A percentile compares a stretch with the other conserved stretches of the same genome.
Conservation (phyloP, 2,797 vertebrate species). For the Aeoliscus strigatus region DNA sequence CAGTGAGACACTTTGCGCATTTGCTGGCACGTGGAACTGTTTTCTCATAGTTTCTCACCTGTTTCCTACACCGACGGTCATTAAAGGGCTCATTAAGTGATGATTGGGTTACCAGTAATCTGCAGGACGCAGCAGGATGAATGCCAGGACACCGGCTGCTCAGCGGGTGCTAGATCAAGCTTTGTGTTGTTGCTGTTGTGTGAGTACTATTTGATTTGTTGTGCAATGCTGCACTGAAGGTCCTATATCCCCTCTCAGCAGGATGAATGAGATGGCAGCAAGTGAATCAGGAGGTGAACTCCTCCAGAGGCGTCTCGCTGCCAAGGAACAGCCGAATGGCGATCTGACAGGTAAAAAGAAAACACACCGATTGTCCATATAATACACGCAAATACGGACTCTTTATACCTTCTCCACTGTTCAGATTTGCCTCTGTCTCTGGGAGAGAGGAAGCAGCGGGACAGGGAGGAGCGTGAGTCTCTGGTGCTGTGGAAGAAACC, state of each 20-base stretch:
- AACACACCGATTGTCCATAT: neutral
- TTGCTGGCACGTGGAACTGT: conserved; percentile 8
- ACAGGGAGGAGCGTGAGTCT: conserved; percentile 75
- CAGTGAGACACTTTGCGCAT: conserved; percentile 8
- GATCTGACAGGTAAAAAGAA: conserved; percentile 71
- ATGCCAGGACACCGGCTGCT: conserved; percentile 10
- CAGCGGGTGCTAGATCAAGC: neutral
- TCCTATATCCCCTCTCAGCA: conserved; percentile 38
- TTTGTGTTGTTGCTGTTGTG: conserved; percentile 1
- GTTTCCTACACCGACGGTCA: conserved; percentile 13
- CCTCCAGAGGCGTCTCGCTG: conserved; percentile 70
- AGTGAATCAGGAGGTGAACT: conserved; percentile 72
- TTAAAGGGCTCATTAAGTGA: conserved; percentile 34
- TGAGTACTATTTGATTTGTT: conserved; percentile 11
- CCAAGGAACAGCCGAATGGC: conserved; percentile 79
- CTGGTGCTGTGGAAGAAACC: conserved; percentile 86
- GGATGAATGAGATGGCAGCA: conserved; percentile 80
- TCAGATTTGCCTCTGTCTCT: conserved; percentile 32
- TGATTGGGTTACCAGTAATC: conserved; percentile 44
- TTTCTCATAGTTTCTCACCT: no score
- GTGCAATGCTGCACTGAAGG: conserved; percentile 7
- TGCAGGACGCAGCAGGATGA: conserved; percentile 27
- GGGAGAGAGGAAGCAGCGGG: conserved; percentile 74
- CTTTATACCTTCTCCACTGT: neutral
- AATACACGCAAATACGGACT: neutral